Evolutionary conservation across 1,140 invertebrate genomes (phyloP), one percentile per base, ranked within the genome.

Genomic region (Zophobas atratus): DNA sequence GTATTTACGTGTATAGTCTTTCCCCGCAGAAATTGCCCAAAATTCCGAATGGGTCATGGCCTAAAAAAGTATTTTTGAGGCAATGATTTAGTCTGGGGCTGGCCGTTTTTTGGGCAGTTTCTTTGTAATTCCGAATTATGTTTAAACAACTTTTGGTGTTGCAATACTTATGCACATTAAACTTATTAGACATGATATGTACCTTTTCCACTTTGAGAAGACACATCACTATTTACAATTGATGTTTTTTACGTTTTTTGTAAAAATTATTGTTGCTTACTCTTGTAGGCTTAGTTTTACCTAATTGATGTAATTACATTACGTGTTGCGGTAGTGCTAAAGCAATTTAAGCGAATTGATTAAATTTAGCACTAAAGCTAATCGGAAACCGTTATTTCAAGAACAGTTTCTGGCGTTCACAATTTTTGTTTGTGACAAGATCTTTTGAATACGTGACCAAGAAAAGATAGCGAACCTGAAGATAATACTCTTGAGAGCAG

Each of bases 401-500:
- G 49, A 6, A 51, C 49, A 51, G 49, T 4, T 51, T 34, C 57
- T n/a, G 60, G 6, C n/a, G 39, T 20, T 67, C 60, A 67, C 39
- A 67, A 67, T 67, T 67, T 67, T 67, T 67, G 20, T 67, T 67
- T 67, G 60, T 67, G 60, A 67, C 38, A 39, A 71, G 53, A 49
- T 33, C 67, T 49, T 76, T 39, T 63, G 70, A 46, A 75, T 63
- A 67, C 41, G 60, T 46, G 55, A 67, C 60, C 60, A 67, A 41
- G 60, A 67, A 39, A 3, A 35, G 55, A 57, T 34, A 67, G 53
- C 71, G 70, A 78, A 81, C 78, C 79, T 82, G 80, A 82, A 81
- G 78, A 81, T 81, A 80, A 82, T 82, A 80, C 77, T 81, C 77
- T 74, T 77, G 76, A 80, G 51, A 57, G 77, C 75, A 79, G 77